Conservation (phyloP, 2,888 invertebrate genomes). For the Luperina nickerlii region DNA sequence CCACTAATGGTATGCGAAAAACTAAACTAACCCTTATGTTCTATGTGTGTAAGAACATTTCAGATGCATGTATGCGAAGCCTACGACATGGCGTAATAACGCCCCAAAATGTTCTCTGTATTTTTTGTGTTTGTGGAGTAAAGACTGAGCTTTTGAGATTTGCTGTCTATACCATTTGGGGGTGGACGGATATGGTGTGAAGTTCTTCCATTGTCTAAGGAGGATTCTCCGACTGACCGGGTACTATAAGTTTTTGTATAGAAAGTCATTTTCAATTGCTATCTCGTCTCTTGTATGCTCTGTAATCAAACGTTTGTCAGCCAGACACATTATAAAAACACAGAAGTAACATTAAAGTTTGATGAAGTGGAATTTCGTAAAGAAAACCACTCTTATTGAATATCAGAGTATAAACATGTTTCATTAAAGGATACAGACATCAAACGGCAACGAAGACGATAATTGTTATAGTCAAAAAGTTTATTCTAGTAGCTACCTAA, state of each 20-base stretch:
- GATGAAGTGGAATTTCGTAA: not conserved
- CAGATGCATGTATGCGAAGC: not conserved
- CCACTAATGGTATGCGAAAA: not conserved
- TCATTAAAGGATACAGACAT: not conserved
- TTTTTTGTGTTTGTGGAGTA: not conserved
- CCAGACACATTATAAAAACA: not conserved
- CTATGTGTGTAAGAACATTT: not conserved
- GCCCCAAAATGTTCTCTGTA: not conserved
- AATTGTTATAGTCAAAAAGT: not conserved
- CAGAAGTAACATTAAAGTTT: not conserved
- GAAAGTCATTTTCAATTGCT: not conserved
- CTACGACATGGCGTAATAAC: slow-evolving; percentile 1
- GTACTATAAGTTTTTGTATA: not conserved
- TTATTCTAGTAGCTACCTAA: not conserved
- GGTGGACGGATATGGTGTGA: too few relatives aligned
- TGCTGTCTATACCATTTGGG: not conserved
- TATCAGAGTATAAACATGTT: not conserved
- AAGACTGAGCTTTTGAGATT: not conserved
- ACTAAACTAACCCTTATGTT: too few relatives aligned
- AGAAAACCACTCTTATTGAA: not conserved
- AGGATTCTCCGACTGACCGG: not conserved
- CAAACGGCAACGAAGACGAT: not conserved
- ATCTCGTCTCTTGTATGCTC: not conserved
- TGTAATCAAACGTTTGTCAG: not conserved
- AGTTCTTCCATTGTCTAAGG: not conserved